These are phyloP conservation scores for Sarcophilus harrisii DNA, from an alignment of 2,797 vertebrate species.

Conservation along the genomic window DNA sequence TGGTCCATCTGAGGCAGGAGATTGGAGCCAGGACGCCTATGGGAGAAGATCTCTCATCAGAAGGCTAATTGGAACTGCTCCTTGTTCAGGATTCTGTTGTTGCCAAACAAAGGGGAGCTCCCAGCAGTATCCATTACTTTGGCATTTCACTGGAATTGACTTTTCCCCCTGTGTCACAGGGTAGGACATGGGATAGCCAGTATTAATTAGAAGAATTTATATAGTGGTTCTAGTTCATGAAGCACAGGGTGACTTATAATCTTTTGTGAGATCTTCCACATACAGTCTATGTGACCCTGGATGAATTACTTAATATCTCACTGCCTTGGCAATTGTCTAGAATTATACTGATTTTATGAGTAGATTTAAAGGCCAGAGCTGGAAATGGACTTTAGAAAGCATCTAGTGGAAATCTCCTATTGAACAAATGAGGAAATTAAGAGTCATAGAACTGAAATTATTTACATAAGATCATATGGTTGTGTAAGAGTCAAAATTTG, in stretches of 20 bases:
- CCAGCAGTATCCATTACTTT: neutral
- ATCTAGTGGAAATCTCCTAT: neutral
- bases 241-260: neutral
- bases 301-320: neutral
- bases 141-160: neutral
- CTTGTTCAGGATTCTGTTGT: neutral
- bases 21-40: neutral
- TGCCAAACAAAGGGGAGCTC: neutral
- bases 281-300: neutral
- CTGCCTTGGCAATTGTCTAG: neutral
- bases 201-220: neutral
- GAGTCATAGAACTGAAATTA: neutral
- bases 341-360: neutral
- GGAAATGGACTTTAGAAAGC: neutral
- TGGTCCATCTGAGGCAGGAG: neutral
- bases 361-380: neutral
- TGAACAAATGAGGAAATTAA: neutral
- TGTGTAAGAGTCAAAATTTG: neutral
- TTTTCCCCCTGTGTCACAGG: neutral
- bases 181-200: neutral
- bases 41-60: fast-evolving
- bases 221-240: neutral
- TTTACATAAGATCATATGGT: neutral
- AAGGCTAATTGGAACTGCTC: neutral
- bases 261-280: neutral